Evolutionary conservation across 2,113 vertebrate species (phyloP), one percentile per base, ranked within the genome.

Genomic region (Glaucidium brasilianum): DNA sequence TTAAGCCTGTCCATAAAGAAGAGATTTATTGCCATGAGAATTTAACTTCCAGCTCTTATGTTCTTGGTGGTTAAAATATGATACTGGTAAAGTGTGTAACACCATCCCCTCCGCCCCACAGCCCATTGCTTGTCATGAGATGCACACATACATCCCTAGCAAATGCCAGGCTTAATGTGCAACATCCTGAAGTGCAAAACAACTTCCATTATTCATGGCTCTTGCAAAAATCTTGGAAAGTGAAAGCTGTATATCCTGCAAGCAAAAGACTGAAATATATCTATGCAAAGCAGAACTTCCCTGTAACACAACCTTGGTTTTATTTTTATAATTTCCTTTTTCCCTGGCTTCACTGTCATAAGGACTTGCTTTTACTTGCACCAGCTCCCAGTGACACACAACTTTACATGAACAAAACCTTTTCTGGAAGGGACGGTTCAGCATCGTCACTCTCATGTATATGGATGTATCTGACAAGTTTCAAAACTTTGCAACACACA

Each of bases 181-280:
- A 80, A 41, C 6, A 13, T 22, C 30, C 62, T 47, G 37, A 96
- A 96, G 88, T 88, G 50, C 71, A 93, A 90, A 97, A 87, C 75
- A 95, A 92, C 80, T 96, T 95, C 67, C 79, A 26, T 95, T 96
- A 95, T 93, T 92, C 6, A 17, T 50, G 34, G 66, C 77, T 78
- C 60, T 94, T 92, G 79, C 82, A 94, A 93, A 97, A 97, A 95
- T 81, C 85, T 96, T 96, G 90, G 90, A 97, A 97, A 97, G 93
- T 67, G 34, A 92, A 97, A 97, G 91, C 88, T 82, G 89, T 69
- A 87, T 25, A 73, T 81, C 96, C 85, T 97, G 95, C 90, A 96
- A 97, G 96, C n/a, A 96, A 92, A 93, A 91, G 92, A 94, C 63
- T 52, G 35, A 95, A 97, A 79, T 66, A 35, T 50, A 96, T 97